Conservation (phyloP, 2,113 vertebrate genomes). For the Rallus limicola region DNA sequence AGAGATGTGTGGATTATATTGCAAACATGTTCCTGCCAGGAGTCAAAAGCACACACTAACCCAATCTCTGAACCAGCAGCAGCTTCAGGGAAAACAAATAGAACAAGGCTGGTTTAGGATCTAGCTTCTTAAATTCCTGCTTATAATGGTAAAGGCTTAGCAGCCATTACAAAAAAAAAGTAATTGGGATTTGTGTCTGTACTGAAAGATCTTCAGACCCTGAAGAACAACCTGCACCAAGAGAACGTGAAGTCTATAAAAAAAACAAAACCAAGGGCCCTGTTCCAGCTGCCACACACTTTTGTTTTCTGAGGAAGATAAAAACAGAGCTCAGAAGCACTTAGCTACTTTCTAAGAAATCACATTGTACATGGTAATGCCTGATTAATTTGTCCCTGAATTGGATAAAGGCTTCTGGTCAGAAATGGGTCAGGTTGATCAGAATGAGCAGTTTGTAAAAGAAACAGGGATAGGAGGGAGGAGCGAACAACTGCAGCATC, state of each 20-base stretch:
- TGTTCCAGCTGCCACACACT: not conserved
- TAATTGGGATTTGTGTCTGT: not conserved
- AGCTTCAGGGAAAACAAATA: not conserved
- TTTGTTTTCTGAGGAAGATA: not conserved
- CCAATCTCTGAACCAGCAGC: not conserved
- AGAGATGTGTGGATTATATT: not conserved
- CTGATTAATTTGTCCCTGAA: not conserved
- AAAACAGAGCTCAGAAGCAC: not conserved
- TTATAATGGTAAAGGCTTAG: not conserved
- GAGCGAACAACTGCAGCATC: not conserved
- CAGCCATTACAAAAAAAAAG: not conserved
- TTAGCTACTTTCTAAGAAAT: not conserved
- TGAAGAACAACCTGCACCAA: not conserved
- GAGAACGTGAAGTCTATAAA: not conserved
- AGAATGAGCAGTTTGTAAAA: not conserved
- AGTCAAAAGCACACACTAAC: not conserved
- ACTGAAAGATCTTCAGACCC: not conserved
- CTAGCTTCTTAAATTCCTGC: not conserved
- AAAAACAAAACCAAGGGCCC: not conserved
- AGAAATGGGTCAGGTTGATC: not conserved
- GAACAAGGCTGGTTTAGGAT: too few species aligned
- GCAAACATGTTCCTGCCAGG: not conserved
- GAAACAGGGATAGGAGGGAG: not conserved
- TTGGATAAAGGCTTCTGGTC: not conserved
- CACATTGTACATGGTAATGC: not conserved